A percentile compares a stretch with the other conserved stretches of the same genome.
Evolutionary conservation across 2,888 invertebrate genomes (phyloP).

Genomic region (Chymomyza caudatula): DNA sequence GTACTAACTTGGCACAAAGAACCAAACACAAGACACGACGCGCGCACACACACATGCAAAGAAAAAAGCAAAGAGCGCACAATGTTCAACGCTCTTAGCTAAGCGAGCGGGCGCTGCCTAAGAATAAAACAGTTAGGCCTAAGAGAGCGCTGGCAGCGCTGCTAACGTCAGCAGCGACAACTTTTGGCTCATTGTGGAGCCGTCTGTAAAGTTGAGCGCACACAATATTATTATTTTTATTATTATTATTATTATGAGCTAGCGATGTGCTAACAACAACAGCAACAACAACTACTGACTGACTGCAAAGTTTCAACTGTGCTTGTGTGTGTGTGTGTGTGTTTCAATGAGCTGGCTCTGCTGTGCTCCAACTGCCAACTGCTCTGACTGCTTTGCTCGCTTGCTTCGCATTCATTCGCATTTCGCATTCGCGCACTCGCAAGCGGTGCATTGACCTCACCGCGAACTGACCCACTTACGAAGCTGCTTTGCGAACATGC

Average conservation of each 20-base stretch:
- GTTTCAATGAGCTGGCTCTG: neutral
- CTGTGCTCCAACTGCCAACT: slow-evolving; percentile 10
- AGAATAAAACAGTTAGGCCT: neutral
- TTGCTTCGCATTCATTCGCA: slow-evolving; percentile 16
- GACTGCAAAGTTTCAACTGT: neutral
- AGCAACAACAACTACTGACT: neutral
- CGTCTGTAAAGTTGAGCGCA: slow-evolving; percentile 37
- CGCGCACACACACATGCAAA: too few relatives aligned
- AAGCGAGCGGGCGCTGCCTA: slow-evolving; percentile 20
- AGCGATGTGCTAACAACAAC: slow-evolving; percentile 18
- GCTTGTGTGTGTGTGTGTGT: neutral
- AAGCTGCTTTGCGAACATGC: slow-evolving; percentile 73
- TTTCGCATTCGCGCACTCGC: slow-evolving; percentile 41
- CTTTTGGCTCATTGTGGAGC: slow-evolving; percentile 27
- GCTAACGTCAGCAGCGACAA: slow-evolving; percentile 15
- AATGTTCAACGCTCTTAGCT: slow-evolving; percentile 5
- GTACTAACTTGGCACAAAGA: slow-evolving; percentile 44
- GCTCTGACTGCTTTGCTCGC: neutral
- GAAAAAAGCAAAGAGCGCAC: slow-evolving; percentile 9
- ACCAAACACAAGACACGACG: slow-evolving; percentile 26
- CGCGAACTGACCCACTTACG: slow-evolving; percentile 79
- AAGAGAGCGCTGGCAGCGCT: neutral
- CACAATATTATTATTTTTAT: slow-evolving; percentile 27
- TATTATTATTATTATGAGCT: slow-evolving; percentile 47
- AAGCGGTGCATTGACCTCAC: slow-evolving; percentile 78